These are phyloP conservation scores for Frieseomelitta varia DNA, from an alignment of 1,140 invertebrate genomes.

Conservation along the genomic window DNA sequence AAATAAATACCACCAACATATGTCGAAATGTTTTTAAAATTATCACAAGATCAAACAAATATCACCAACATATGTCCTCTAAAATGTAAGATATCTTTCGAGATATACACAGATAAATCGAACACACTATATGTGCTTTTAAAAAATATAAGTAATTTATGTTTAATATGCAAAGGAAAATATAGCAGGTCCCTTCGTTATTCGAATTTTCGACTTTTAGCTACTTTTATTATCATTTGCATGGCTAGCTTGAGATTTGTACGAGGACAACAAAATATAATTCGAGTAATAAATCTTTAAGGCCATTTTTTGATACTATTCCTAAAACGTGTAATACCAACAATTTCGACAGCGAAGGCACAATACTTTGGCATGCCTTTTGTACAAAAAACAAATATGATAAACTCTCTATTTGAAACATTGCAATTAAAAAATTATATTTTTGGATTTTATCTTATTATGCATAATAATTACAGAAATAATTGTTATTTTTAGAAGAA, in stretches of 20 bases:
- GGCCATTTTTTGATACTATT: neutral
- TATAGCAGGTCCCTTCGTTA: conserved; percentile 12
- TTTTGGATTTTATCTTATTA: neutral
- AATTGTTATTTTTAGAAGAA: neutral
- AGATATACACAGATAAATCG: too few species aligned
- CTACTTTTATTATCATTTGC: neutral
- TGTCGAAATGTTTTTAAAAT: too few species aligned
- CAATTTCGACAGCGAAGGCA: neutral
- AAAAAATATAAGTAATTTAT: neutral
- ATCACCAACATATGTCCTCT: too few species aligned
- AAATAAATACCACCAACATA: too few species aligned
- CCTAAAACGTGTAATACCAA: neutral
- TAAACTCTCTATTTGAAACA: neutral
- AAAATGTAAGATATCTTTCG: too few species aligned
- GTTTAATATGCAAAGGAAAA: conserved; percentile 6
- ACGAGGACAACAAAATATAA: neutral
- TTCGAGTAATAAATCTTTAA: neutral
- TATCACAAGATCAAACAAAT: too few species aligned
- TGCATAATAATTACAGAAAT: neutral
- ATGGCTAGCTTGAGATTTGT: neutral
- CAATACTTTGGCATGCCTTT: neutral
- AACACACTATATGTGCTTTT: neutral
- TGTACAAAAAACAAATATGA: neutral
- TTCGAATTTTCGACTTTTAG: neutral
- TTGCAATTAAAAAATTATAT: neutral